Percentiles rank a stretch among this genome's conserved stretches.
Conservation (phyloP, 2,888 invertebrate genomes). For the Tachina lurida region DNA sequence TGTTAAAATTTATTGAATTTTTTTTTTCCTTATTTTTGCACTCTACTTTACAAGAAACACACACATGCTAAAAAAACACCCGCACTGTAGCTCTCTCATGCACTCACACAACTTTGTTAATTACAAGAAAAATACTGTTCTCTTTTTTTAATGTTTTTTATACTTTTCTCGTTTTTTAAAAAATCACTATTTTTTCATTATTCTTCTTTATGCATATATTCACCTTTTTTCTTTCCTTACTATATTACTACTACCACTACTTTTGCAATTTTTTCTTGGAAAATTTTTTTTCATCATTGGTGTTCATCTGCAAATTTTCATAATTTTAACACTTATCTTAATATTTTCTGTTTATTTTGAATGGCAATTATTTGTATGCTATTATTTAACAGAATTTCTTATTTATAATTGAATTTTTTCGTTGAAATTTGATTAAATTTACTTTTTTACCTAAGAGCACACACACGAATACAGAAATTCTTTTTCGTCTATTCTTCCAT, state of each 20-base stretch:
- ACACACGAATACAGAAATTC: constrained; percentile 81
- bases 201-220: constrained; percentile 64
- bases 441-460: constrained; percentile 78
- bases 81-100: constrained; percentile 61
- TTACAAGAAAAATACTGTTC: constrained; percentile 24
- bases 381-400: constrained; percentile 61
- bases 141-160: constrained; percentile 48
- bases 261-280: constrained; percentile 71
- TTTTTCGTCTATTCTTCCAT: constrained; percentile 77
- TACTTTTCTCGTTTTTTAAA: constrained; percentile 51
- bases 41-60: constrained; percentile 57
- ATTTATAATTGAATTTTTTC: constrained; percentile 68
- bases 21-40: constrained; percentile 67
- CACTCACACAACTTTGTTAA: constrained; percentile 20
- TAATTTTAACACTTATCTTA: constrained; percentile 56
- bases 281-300: constrained; percentile 68
- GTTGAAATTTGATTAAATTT: constrained; percentile 73
- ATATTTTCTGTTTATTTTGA: constrained; percentile 57
- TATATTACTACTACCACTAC: constrained; percentile 73
- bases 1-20: constrained; percentile 64
- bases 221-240: constrained; percentile 72
- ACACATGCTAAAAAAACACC: constrained; percentile 60
- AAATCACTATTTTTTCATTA: constrained; percentile 66
- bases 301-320: constrained; percentile 62
- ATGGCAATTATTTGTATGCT: constrained; percentile 48